Base-by-base conservation (phyloP, 2,113 vertebrate genomes). In the Syrrhaptes paradoxus region DNA sequence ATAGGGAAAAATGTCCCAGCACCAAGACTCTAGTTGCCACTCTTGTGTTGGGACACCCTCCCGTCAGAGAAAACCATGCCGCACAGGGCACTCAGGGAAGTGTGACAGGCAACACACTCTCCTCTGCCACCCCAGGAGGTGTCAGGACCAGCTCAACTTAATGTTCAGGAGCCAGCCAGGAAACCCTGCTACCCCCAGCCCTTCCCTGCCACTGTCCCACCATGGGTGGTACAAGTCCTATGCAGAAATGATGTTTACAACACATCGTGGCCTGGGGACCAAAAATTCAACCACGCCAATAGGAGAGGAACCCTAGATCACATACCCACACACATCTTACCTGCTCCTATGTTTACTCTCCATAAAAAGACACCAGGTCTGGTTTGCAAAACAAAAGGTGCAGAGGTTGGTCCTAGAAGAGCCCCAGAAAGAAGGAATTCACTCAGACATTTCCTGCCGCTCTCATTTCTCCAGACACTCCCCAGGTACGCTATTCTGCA, bases 1-100 rank as follows among this genome's bases (percentile, higher is more conserved):
- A 24, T 0, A 46, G 8, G 51, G 52, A 54, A 51, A 58, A 4
- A 8, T 62, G 17, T 43, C 22, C 13, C 29, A 46, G 20, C 41
- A 61, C 18, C 2, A 1, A 74, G 32, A 16, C 68, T 46, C 20
- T 31, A 25, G 43, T 26, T 63, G 20, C 17, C 26, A 18, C 7
- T 45, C 13, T 2, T 20, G 6, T 0, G 0, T 6, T 55, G 6
- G 0, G 1, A 9, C 34, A 68, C 18, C 10, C 4, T 21, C 46
- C 5, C 5, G 2, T 3, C 12, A 4, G 48, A 9, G 6, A 22
- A 29, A 4, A 21, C n/a, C 2, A 3, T 0, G 0, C 21, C 43
- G 7, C 21, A 17, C 4, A 2, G 36, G 32, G 13, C 62, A 63
- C 48, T 22, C 11, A 3, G 24, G 32, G 15, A 57, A 51, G 6